Base-by-base conservation (phyloP, 2,888 invertebrate genomes). In the Drosophila quasianomalipes region DNA sequence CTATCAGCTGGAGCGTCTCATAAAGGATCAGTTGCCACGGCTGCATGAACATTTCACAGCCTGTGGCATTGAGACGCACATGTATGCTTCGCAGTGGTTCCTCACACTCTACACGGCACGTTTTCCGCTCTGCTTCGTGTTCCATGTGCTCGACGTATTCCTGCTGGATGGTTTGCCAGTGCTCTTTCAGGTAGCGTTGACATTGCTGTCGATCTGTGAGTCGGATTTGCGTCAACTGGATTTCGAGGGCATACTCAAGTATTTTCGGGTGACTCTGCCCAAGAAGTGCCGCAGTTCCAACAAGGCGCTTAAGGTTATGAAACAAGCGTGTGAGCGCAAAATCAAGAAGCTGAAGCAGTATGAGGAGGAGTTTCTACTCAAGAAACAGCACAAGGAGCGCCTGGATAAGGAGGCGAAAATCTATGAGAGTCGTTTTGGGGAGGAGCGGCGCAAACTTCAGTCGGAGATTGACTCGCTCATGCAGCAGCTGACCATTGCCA, bases 31-130 rank as follows among this genome's bases (percentile, higher is more conserved):
- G 94, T 93, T 98, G 78, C 96, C 96, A 1, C 96, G 97, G 74
- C 93, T 98, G 67, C 96, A 96, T 91, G 96, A 96, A 70, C 98
- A 98, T 92, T 97, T 98, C 94, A 95, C 95, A 84, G 96, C 94
- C 95, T 96, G 95, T 71, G 96, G 96, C 59, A 96, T 99, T 58
- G 99, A 99, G 94, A 97, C 98, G 35, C 99, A 99, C 94, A 99
- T 99, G 99, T 99, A 98, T 93, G 99, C 99, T 30, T 98, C 98
- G 7, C 99, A 99, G 94, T 99, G 99, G 99, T 99, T 99, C 95
- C 96, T 99, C 63, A 99, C 99, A 0, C 95, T 99, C n/a, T 99
- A 98, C 94, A 99, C 99, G 2, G 99, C 99, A 39, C 96, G 99
- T 91, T 99, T 99, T 94, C 99, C 99, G 0, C 95, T 99, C 47